Evolutionary conservation across 1,140 invertebrate genomes (phyloP).

Genomic region (Papilio dardanus): DNA sequence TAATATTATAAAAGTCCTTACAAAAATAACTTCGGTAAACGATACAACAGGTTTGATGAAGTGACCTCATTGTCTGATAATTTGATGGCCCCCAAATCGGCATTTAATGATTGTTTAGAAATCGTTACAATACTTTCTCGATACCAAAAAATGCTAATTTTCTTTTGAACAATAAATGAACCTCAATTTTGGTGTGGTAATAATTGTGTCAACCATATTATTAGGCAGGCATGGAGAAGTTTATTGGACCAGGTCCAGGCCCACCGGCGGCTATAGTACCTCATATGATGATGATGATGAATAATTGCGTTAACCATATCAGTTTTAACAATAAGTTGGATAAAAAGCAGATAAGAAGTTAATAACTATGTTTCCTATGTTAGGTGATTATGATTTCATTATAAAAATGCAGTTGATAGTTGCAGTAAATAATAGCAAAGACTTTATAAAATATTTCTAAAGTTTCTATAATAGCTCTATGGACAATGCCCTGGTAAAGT

Average conservation of each 20-base stretch:
- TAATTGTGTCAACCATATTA: too few relatives aligned
- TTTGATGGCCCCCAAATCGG: constrained; percentile 41
- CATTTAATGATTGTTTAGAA: background rate
- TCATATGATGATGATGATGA: too few relatives aligned
- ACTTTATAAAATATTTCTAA: too few relatives aligned
- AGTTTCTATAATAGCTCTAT: constrained; percentile 42
- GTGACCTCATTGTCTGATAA: constrained; percentile 70
- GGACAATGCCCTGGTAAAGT: constrained; percentile 63
- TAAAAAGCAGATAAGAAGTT: background rate
- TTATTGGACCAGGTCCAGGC: too few relatives aligned
- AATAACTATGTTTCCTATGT: too few relatives aligned
- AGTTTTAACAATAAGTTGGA: background rate
- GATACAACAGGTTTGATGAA: constrained; percentile 56
- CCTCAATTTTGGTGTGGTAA: too few relatives aligned
- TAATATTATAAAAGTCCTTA: constrained; percentile 12
- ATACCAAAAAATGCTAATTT: too few relatives aligned
- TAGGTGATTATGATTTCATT: background rate
- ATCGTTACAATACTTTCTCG: background rate
- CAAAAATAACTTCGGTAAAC: constrained; percentile 40
- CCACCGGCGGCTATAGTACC: too few relatives aligned
- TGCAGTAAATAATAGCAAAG: background rate
- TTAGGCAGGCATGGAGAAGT: too few relatives aligned
- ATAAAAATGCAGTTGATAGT: background rate
- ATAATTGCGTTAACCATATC: too few relatives aligned
- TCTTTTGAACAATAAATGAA: too few relatives aligned